Evolutionary conservation across 2,797 vertebrate genomes (phyloP), one percentile per base, ranked within the genome.

Genomic region (Rhabdomys pumilio): DNA sequence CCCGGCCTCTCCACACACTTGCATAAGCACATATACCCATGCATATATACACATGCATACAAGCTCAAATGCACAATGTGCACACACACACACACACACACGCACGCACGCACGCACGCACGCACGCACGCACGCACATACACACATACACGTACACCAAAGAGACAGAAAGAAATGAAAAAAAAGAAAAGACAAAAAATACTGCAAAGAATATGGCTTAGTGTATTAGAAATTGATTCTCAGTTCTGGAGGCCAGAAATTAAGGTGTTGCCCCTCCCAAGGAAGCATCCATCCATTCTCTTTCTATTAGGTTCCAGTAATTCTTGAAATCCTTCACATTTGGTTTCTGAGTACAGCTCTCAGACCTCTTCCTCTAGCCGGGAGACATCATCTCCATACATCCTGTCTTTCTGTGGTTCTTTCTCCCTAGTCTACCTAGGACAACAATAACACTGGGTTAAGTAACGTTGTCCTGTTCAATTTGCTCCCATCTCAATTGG

Each of bases 321-420:
- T 41, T 53, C 34, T 76, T 59, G 61, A 31, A 83, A 38, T 20
- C 10, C 65, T 88, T 63, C 4, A 7, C 4, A 34, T 17, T 4
- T 26, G 20, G 38, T 5, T 38, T 38, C 20, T 17, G 1, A 38
- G 6, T 22, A 34, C n/a, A 17, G 31, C 50, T 20, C 53, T 44
- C 38, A 31, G 7, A 34, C 44, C 73, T 55, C 53, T 55, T 17
- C 34, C 17, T 79, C 44, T 41, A 1, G 0, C 59, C 44, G 6
- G 0, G 0, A 8, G 7, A 19, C 4, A 3, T 14, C 29, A 5
- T 72, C 41, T 22, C 10, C 5, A 22, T 41, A n/a, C 73, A 72
- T 31, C 0, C 5, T 63, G 34, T 53, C 22, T 55, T 1, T 47
- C 14, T 15, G 8, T 76, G 20, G 34, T 12, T 67, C 38, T 83